Evolutionary conservation across 2,797 vertebrate species (phyloP), one percentile per base, ranked within the genome.

Genomic region (Kryptopterus vitreolus): DNA sequence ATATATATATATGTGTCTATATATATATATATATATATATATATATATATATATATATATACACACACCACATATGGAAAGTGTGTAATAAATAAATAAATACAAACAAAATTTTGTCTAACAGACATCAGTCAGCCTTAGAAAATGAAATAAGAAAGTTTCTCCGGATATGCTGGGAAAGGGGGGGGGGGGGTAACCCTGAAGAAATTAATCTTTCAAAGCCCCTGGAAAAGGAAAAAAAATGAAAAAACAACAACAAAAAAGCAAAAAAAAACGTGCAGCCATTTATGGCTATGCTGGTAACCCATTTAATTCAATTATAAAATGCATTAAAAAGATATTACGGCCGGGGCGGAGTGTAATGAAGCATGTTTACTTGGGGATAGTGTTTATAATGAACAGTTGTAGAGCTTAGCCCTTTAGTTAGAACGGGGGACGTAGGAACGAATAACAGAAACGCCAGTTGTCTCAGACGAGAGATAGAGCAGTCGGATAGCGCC

Each of bases 271-370:
- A 79, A 81, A 86, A 85, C 85, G 90, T 91, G 82, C 83, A 90
- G 90, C 91, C 92, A 90, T 92, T 93, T 91, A 90, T 89, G 90
- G 91, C 88, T 83, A 90, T 90, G 90, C 82, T 87, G 88, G 89
- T 91, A 93, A 92, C 91, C 90, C 92, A 94, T 94, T 93, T 94
- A 92, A 94, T 95, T 95, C 90, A 94, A 94, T 95, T 94, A 93
- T 91, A 93, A 93, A 94, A 94, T 93, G 90, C 93, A 95, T 95
- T 94, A 94, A 95, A 94, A 94, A 94, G 92, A 94, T 94, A 95
- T 94, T 94, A 95, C 88, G 87, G 87, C 79, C 86, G 90, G 88
- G 92, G 92, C 84, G 91, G 91, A 90, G 93, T 93, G 92, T 94
- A 94, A 95, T 95, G 93, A 94, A 92, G 92, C 93, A 92, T 95